Conservation (phyloP, 2,888 invertebrate species). For the Drosophila fulvimacula region DNA sequence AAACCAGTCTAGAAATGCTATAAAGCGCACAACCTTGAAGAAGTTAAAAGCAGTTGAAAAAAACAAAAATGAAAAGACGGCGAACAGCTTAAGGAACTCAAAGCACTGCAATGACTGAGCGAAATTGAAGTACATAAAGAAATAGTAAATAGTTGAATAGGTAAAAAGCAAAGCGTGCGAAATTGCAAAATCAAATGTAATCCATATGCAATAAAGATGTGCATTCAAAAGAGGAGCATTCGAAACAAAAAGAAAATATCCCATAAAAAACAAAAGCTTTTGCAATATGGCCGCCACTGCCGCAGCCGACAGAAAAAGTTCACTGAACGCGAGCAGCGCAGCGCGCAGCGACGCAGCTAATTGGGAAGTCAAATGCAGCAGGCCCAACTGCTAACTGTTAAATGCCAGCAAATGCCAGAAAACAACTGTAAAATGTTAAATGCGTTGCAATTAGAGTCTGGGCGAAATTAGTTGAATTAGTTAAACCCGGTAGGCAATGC, state of each 20-base stretch:
- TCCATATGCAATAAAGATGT: conserved; percentile 51
- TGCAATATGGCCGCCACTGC: conserved; percentile 41
- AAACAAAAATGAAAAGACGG: conserved; percentile 12
- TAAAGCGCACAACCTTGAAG: conserved; percentile 70
- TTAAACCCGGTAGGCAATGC: conserved; percentile 32
- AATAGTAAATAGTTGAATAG: conserved; percentile 35
- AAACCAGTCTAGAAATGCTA: conserved; percentile 76
- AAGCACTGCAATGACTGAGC: conserved; percentile 40
- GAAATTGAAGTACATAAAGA: conserved; percentile 33
- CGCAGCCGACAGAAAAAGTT: conserved; percentile 45
- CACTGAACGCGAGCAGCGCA: conserved; percentile 62
- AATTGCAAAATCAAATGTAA: conserved; percentile 52
- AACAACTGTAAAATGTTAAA: conserved; percentile 14
- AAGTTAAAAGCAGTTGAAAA: conserved; percentile 58
- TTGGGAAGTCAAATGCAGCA: conserved; percentile 37
- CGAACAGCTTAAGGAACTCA: conserved; percentile 58
- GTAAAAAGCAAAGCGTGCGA: conserved; percentile 25
- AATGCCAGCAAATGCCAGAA: conserved; percentile 22
- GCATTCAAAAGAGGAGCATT: conserved; percentile 43
- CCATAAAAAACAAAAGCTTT: conserved; percentile 35
- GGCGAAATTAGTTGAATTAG: conserved; percentile 35
- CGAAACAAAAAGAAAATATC: conserved; percentile 27
- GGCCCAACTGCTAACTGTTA: conserved; percentile 42
- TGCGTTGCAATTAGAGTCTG: conserved; percentile 17
- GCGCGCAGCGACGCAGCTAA: conserved; percentile 32